phyloP scores from a whole-genome alignment of 1,140 invertebrate species.

The Polyergus mexicanus region DNA sequence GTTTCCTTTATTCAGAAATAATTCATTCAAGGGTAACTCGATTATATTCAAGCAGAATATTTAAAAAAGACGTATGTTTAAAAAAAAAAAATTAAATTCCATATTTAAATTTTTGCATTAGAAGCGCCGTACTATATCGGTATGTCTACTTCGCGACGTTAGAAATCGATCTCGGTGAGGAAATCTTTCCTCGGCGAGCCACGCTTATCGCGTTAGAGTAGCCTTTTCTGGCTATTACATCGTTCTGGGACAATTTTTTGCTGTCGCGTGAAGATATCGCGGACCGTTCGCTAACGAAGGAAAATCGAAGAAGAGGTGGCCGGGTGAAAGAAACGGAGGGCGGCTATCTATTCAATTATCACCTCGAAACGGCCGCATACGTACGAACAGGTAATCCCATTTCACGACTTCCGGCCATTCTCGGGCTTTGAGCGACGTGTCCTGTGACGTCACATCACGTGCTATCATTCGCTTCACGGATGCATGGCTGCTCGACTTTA shows the following conservation, averaged over 20 bases:
- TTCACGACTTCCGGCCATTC: constrained; percentile 87
- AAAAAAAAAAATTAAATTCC: constrained; percentile 40
- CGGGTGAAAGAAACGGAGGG: constrained; percentile 63
- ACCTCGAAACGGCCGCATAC: constrained; percentile 80
- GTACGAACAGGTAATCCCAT: constrained; percentile 84
- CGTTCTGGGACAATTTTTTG: constrained; percentile 39
- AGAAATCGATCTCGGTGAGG: constrained; percentile 42
- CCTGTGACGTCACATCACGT: constrained; percentile 83
- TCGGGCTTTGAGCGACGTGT: constrained; percentile 85
- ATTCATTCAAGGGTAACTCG: constrained; percentile 47
- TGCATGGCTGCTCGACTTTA: constrained; percentile 73
- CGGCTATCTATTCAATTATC: constrained; percentile 86
- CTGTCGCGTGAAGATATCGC: constrained; percentile 7
- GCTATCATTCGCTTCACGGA: constrained; percentile 71
- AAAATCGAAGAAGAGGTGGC: constrained; percentile 73
- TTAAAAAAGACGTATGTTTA: background rate
- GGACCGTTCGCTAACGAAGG: constrained; percentile 68
- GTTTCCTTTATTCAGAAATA: constrained; percentile 48
- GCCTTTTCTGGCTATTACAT: constrained; percentile 1
- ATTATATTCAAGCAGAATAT: background rate
- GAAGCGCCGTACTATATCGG: constrained; percentile 1
- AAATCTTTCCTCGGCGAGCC: background rate
- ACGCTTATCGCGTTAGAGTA: constrained; percentile 46
- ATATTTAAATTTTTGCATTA: constrained; percentile 34
- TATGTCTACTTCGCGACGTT: constrained; percentile 7